Percentiles rank a stretch among this genome's conserved stretches.
These are phyloP conservation scores for Xestia sexstrigata DNA, from an alignment of 2,888 invertebrate species.

Conservation along the genomic window DNA sequence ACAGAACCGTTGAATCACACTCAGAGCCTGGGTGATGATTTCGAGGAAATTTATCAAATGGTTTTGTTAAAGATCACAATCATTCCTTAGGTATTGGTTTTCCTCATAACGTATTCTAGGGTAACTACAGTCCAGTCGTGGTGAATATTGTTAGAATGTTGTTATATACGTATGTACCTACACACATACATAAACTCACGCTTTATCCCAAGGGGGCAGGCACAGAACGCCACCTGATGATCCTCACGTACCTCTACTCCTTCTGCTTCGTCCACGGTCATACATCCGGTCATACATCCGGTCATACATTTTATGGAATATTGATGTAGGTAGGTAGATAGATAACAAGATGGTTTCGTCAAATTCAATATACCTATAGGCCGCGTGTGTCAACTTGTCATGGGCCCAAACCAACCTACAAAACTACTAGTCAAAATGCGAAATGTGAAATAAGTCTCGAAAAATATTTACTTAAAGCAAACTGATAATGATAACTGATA, in stretches of 20 bases:
- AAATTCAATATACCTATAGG: neutral
- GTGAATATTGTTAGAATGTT: slow-evolving; percentile 24
- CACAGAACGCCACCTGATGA: too few species aligned
- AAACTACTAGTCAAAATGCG: neutral
- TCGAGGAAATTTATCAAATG: slow-evolving; percentile 31
- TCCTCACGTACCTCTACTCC: too few species aligned
- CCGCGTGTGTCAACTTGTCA: neutral
- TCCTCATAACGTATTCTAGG: slow-evolving; percentile 45
- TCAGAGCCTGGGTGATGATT: slow-evolving; percentile 15
- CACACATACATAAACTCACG: too few species aligned
- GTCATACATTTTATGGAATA: too few species aligned
- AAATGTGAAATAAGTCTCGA: neutral
- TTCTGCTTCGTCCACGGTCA: too few species aligned
- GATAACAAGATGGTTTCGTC: neutral
- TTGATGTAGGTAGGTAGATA: neutral
- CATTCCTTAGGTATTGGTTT: slow-evolving; percentile 27
- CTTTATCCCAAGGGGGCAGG: too few species aligned
- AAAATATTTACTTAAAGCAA: neutral
- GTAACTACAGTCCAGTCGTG: neutral
- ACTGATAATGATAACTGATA: neutral
- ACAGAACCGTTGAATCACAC: slow-evolving; percentile 43
- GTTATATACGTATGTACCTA: neutral
- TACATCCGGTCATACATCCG: too few species aligned
- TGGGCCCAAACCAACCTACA: neutral
- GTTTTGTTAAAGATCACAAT: slow-evolving; percentile 10